Evolutionary conservation across 2,113 vertebrate genomes (phyloP), one percentile per base, ranked within the genome.

Genomic region (Stercorarius parasiticus): DNA sequence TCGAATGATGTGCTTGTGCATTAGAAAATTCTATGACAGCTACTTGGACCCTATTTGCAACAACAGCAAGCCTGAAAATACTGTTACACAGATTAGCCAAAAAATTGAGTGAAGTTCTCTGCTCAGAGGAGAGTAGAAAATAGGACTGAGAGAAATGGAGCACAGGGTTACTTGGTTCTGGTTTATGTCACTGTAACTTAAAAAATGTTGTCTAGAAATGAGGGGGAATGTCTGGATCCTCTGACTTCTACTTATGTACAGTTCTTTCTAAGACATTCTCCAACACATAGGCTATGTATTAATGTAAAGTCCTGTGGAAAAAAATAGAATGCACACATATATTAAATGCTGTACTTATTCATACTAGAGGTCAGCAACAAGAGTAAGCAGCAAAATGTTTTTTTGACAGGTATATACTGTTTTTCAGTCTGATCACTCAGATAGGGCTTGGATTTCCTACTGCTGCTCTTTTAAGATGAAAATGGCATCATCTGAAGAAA

Each of bases 271-370:
- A 49, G 2, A 1, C 30, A 20, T 64, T 85, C 17, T 74, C 12
- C n/a, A 30, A 10, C 30, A 49, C 8, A 25, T 21, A 53, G 27
- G 13, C 15, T 53, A 26, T 13, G 3, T 32, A 55, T 59, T 50
- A 65, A 50, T 45, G 15, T 69, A 72, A 66, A 83, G 2, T 38
- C 7, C 71, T 69, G 10, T 50, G 9, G 25, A 27, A 52, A 43
- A 66, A 61, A 49, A 13, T 13, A 67, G 6, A 14, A 36, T 50
- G 13, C 7, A 29, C 1, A 0, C 21, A 20, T 49, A 2, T 30
- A 30, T 73, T 65, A 21, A 65, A 45, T 1, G 1, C 36, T 7
- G 1, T 59, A 49, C 5, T 85, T 29, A n/a, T 25, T 87, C 5
- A 10, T 18, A 8, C 30, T 19, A 59, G 12, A 30, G 2, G 34